Evolutionary conservation across 2,888 invertebrate genomes (phyloP), one percentile per base, ranked within the genome.

Genomic region (Lamellibrachia columna): DNA sequence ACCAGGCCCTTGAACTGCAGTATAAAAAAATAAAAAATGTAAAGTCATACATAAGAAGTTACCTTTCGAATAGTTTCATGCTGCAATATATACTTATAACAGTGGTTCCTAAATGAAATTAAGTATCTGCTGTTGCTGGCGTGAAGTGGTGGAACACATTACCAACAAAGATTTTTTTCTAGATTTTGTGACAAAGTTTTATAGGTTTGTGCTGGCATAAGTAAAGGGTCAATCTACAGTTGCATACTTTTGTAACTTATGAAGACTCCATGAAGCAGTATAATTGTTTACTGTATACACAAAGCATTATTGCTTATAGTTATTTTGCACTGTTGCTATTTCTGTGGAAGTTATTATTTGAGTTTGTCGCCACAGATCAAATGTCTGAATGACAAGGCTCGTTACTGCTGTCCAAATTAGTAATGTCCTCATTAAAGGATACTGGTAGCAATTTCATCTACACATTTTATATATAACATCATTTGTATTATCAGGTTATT

Each of bases 241-340:
- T 75, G 75, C 75, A 75, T 75, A 75, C 75, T 75, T 75, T 75
- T 75, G 75, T 75, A 75, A 75, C 75, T 75, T 75, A 11, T 58
- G 11, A 58, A 58, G 75, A 75, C 75, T 75, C 75, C 75, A 75
- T 22, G 75, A 15, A 75, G 75, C 40, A 40, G 40, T 40, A 40
- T 75, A 75, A 75, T 75, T 75, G 15, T 75, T n/a, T 75, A 75
- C 75, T 75, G 75, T 75, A 75, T 15, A 75, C 75, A 75, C n/a
- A 8, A 15, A 8, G 15, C 58, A 58, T 58, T 58, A 58, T 58
- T 40, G 40, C 15, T 58, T 11, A 58, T 15, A 58, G 58, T 58
- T 58, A 58, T 15, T 58, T 58, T 75, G 75, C 75, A 75, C 22
- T 75, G 75, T 75, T 75, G 75, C 15, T 75, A 75, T 75, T 22